phyloP scores from a whole-genome alignment of 2,888 invertebrate species.

The Tipula unca region DNA sequence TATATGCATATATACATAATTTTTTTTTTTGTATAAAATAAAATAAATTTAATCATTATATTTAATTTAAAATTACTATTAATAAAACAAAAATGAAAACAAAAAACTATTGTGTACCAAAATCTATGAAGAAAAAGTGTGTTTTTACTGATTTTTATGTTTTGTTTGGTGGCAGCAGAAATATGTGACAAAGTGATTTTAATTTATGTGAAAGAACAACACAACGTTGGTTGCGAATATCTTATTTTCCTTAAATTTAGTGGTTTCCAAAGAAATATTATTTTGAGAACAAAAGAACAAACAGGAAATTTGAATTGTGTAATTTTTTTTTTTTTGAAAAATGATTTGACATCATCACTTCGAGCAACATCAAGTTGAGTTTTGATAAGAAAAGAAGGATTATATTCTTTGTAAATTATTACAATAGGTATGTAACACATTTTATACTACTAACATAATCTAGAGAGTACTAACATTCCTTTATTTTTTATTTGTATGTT shows the following conservation, averaged over 20 bases:
- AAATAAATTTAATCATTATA: background rate
- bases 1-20: too few relatives aligned
- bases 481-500: background rate
- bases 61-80: slow-evolving; percentile 3
- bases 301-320: background rate
- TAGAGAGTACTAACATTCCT: background rate
- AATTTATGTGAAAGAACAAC: background rate
- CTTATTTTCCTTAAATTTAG: background rate
- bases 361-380: background rate
- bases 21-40: slow-evolving; percentile 1
- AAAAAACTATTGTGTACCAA: background rate
- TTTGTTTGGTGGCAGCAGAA: background rate
- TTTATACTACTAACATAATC: background rate
- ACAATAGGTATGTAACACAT: background rate
- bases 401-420: background rate
- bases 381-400: background rate
- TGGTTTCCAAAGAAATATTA: background rate
- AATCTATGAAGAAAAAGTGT: background rate
- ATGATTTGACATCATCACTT: background rate
- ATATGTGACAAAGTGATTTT: background rate
- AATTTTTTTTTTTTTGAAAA: background rate
- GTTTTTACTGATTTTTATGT: background rate
- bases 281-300: background rate
- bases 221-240: background rate
- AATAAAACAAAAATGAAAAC: background rate